Percentiles rank a stretch among this genome's conserved stretches.
Conservation (phyloP, 2,797 vertebrate species). For the Perodicticus potto region DNA sequence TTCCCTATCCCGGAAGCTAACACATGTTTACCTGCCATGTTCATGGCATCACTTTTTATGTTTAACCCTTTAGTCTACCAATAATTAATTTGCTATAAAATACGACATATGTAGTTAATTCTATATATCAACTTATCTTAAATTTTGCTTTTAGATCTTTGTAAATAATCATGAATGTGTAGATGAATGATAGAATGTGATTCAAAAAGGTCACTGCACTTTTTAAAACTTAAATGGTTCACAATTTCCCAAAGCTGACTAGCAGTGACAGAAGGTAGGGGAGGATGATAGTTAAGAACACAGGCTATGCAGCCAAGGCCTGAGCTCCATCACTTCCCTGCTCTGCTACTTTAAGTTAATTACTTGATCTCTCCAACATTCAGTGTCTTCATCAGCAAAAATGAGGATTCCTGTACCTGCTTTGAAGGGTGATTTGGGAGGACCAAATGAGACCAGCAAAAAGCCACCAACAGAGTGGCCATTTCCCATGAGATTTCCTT, state of each 20-base stretch:
- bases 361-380: not conserved
- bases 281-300: not conserved
- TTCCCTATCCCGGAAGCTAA: not conserved
- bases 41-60: not conserved
- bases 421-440: not conserved
- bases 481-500: not conserved
- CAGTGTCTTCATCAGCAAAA: not conserved
- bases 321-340: not conserved
- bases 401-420: not conserved
- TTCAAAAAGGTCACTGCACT: not conserved
- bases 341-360: not conserved
- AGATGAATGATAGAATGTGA: not conserved
- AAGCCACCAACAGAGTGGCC: not conserved
- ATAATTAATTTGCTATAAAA: not conserved
- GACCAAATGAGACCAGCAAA: not conserved
- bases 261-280: not conserved
- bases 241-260: not conserved
- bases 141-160: constrained; percentile 13
- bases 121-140: not conserved
- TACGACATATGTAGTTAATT: not conserved
- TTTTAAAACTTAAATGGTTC: not conserved
- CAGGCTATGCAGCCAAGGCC: not conserved
- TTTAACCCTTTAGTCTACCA: not conserved
- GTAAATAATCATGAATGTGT: not conserved
- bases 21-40: not conserved